Base-by-base conservation (phyloP, 2,797 vertebrate genomes). In the Rallus crepitans region DNA sequence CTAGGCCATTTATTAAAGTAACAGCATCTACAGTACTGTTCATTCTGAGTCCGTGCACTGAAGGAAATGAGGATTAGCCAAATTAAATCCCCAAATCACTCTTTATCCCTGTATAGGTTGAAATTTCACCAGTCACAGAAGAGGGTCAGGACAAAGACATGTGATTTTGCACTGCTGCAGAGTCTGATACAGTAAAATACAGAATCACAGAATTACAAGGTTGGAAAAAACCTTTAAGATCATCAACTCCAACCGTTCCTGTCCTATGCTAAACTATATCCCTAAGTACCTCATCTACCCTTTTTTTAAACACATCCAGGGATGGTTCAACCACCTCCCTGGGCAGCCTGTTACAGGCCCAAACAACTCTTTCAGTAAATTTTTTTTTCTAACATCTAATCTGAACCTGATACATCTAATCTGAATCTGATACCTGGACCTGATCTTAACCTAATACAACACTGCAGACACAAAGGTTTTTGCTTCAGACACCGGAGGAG, bases 51-150 rank as follows among this genome's bases (percentile, higher is more conserved):
- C 45, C 24, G 6, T 21, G 33, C 24, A 27, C 55, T 57, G 68
- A 88, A 66, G 78, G n/a, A 52, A 87, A 78, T 16, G 10, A 70
- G 42, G 48, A 39, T 71, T 92, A 39, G 1, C 5, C 9, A 75
- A 19, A 25, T 33, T 35, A 60, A 40, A 78, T 59, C 23, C 68
- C 69, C 35, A 52, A 84, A 56, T 56, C 69, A n/a, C 27, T 55
- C 5, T 50, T 78, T 65, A 47, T 78, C 25, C 28, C 10, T 47
- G 47, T 19, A 13, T 3, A 37, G 66, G 61, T 64, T 90, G 75
- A 37, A 78, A 78, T 75, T 71, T 70, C 77, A 87, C 19, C 35
- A 33, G 33, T n/a, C 78, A 73, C 66, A 40, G 65, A 84, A 69
- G 60, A 79, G 64, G 39, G 17, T 30, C 30, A 87, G 45, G 61